phyloP scores from a whole-genome alignment of 2,113 vertebrate species.

The Catharus bicknelli region DNA sequence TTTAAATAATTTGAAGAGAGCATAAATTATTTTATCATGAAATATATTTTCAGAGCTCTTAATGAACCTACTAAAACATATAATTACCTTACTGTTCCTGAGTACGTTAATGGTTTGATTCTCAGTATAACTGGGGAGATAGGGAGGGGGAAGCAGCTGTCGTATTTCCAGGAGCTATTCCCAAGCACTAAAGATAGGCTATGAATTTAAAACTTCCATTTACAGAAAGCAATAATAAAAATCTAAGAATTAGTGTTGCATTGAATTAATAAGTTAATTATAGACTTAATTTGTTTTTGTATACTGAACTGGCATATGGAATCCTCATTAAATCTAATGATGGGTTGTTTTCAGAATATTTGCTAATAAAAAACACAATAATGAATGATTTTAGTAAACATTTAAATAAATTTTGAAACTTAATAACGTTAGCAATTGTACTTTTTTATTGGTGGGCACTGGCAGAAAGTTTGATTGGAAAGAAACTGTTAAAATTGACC shows the following conservation, averaged over 20 bases:
- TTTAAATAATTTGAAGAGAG: conserved; percentile 22
- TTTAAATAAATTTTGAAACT: background rate
- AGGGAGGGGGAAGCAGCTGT: background rate
- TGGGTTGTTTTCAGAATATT: background rate
- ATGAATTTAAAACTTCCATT: background rate
- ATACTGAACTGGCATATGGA: background rate
- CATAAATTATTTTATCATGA: conserved; percentile 10
- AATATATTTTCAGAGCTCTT: conserved; percentile 17
- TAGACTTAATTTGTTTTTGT: conserved; percentile 4
- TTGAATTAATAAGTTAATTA: conserved; percentile 37
- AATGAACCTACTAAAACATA: conserved; percentile 33
- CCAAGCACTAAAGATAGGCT: background rate
- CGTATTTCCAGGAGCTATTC: conserved; percentile 14
- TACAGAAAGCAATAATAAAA: background rate
- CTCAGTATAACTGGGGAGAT: background rate
- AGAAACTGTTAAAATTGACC: background rate
- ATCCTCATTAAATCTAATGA: conserved; percentile 6
- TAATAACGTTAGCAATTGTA: background rate
- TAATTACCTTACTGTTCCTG: conserved; percentile 44
- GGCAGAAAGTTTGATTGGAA: background rate
- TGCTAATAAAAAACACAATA: background rate
- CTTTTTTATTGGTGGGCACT: background rate
- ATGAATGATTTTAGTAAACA: background rate
- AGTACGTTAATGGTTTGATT: conserved; percentile 26
- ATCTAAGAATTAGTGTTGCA: background rate